Evolutionary conservation across 2,797 vertebrate genomes (phyloP), one percentile per base, ranked within the genome.

Genomic region (Acridotheres tristis): DNA sequence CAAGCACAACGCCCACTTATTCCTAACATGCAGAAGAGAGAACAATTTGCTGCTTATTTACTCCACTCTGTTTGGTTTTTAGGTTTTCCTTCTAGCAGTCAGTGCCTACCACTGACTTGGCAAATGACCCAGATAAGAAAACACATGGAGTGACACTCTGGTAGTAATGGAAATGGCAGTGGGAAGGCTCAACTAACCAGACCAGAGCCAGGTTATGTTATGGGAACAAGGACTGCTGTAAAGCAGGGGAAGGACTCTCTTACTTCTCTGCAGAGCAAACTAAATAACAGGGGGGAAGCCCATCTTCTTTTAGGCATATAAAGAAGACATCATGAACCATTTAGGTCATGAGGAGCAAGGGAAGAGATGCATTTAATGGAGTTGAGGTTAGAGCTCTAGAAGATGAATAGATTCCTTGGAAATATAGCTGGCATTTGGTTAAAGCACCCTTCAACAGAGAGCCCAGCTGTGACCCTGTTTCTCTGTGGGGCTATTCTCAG

Each of bases 401-500:
- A 79, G 77, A 90, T 89, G 57, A 85, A 93, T 72, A 40, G 68
- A 57, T 77, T 87, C 68, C 61, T 83, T 55, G 62, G 72, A 65
- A 77, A 45, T n/a, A 48, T 29, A 62, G 84, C 61, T 92, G 89
- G 81, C 58, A 7, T 43, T 59, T 27, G 61, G 23, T 47, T 36
- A 57, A 47, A 72, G 38, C 47, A 50, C 30, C 89, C 65, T 75
- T 48, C 40, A 62, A 20, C 92, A 66, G 45, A 87, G 93, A 85
- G 85, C 79, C 85, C 91, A 86, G 92, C 95, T 95, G 85, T 79
- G 90, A 29, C 51, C 90, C 88, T 1, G 2, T 22, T 72, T 79
- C 85, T 90, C 83, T 78, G 79, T 59, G 29, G 80, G 88, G 77
- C 90, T 12, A 19, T 95, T 81, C 91, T 89, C 90, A 66, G 29